Base-by-base conservation (phyloP, 2,888 invertebrate genomes). In the Eupithecia inturbata region DNA sequence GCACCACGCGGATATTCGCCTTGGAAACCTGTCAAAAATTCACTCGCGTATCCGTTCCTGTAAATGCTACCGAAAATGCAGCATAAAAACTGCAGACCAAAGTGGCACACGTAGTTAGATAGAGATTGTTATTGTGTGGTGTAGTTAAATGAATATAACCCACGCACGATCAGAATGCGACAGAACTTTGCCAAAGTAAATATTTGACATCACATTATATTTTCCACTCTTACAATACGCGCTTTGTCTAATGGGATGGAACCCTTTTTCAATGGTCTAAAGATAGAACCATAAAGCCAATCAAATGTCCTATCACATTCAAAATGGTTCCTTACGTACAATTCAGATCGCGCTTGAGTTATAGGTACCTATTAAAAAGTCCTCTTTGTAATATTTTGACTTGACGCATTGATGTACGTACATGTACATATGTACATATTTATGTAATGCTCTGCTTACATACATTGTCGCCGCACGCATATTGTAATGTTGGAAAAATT, bases 391-490 rank as follows among this genome's bases (percentile, higher is more conserved):
- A 41, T 69, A 28, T 60, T 69, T 39, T 41, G 69, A 39, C 16
- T 49, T 64, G 33, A 66, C 53, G 22, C n/a, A n/a, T n/a, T 3
- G 19, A 45, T 45, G 19, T 19, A 45, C n/a, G n/a, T 19, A 19
- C 19, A 19, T 4, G 6, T 3, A 22, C 1, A 22, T 53, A 57
- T 1, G 1, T 63, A 70, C 28, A 66, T 77, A 45, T 70, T 57
- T 33, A 19, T 67, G 73, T 74, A 78, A 77, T 72, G 78, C 39
- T 79, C 76, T 76, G 75, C 68, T 79, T 79, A 73, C 75, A 80
- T 70, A 77, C 70, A 68, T 67, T 72, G 77, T 68, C 68, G 66
- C 68, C 66, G 70, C 71, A 74, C 69, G 72, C 75, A 75, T 73
- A 71, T 74, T 76, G 72, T 73, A 73, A 68, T 69, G 68, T 67